These are phyloP conservation scores for Bombus ignitus DNA, from an alignment of 1,140 invertebrate genomes.

Conservation along the genomic window DNA sequence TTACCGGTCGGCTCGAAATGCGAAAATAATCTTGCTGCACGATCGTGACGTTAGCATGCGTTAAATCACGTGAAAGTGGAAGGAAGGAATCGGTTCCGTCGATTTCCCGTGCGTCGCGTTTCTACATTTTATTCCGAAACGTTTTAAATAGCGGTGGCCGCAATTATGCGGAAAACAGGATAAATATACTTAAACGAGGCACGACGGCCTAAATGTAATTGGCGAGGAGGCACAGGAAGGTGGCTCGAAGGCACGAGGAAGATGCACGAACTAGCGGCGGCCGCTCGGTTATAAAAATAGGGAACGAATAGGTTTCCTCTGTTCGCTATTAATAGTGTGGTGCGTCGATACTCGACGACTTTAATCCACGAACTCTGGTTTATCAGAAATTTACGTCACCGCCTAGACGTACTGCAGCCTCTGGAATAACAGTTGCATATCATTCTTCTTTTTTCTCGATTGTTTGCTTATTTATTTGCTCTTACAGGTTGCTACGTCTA, in stretches of 20 bases:
- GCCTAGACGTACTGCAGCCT: conserved; percentile 21
- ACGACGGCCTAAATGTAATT: conserved; percentile 58
- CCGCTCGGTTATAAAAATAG: conserved; percentile 68
- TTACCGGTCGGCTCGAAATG: not conserved
- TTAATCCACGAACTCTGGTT: conserved; percentile 61
- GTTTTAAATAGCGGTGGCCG: conserved; percentile 21
- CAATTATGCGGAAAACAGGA: conserved; percentile 45
- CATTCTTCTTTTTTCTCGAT: conserved; percentile 6
- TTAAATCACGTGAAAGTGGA: not conserved
- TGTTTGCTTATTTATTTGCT: not conserved
- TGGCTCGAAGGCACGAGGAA: conserved; percentile 46
- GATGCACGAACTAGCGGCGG: conserved; percentile 42
- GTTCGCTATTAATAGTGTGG: conserved; percentile 64
- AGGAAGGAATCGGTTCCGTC: not conserved
- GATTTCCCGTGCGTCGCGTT: not conserved
- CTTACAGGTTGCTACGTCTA: not conserved
- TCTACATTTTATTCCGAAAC: not conserved
- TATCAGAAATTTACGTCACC: conserved; percentile 67
- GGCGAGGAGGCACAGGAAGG: conserved; percentile 41
- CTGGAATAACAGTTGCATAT: conserved; percentile 31
- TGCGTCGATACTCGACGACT: conserved; percentile 62
- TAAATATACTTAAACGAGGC: conserved; percentile 43
- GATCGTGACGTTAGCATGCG: not conserved
- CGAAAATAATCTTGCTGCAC: not conserved
- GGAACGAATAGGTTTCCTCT: conserved; percentile 60